Conservation (phyloP, 2,113 vertebrate genomes). For the Cheilinus undulatus region DNA sequence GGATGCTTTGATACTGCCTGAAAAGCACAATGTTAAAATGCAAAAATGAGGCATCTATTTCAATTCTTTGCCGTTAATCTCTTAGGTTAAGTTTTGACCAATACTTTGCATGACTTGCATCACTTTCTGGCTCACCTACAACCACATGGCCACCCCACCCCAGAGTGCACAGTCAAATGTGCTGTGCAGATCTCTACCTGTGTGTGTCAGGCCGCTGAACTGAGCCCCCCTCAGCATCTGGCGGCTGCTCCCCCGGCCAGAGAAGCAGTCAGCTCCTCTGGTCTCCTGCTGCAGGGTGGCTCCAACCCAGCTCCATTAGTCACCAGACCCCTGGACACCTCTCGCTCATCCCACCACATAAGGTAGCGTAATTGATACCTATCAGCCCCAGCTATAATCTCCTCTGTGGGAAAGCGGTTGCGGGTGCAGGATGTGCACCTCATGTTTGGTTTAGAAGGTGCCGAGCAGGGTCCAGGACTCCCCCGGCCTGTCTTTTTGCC, state of each 20-base stretch:
- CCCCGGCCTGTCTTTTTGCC: constrained; percentile 90
- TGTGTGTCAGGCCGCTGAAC: constrained; percentile 61
- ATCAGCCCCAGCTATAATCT: constrained; percentile 67
- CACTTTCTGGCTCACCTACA: constrained; percentile 18
- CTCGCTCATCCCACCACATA: constrained; percentile 80
- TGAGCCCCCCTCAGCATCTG: constrained; percentile 73
- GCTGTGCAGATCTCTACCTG: constrained; percentile 47
- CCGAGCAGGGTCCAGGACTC: constrained; percentile 79
- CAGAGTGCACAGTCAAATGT: constrained; percentile 41
- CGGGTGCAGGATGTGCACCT: constrained; percentile 56
- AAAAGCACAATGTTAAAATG: constrained; percentile 3
- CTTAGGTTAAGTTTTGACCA: constrained; percentile 1
- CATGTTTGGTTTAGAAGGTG: constrained; percentile 82
- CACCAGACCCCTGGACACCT: constrained; percentile 74
- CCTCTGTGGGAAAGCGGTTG: constrained; percentile 65
- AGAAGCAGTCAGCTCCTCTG: constrained; percentile 62
- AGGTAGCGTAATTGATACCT: constrained; percentile 79
- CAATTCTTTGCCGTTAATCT: neutral
- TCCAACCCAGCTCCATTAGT: constrained; percentile 79
- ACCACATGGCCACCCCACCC: constrained; percentile 21
- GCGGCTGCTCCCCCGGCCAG: constrained; percentile 64
- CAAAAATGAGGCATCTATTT: neutral
- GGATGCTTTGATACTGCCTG: constrained; percentile 21
- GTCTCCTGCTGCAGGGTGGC: constrained; percentile 72
- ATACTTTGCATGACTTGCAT: neutral